Conservation (phyloP, 2,113 vertebrate genomes). For the Pungitius pungitius region DNA sequence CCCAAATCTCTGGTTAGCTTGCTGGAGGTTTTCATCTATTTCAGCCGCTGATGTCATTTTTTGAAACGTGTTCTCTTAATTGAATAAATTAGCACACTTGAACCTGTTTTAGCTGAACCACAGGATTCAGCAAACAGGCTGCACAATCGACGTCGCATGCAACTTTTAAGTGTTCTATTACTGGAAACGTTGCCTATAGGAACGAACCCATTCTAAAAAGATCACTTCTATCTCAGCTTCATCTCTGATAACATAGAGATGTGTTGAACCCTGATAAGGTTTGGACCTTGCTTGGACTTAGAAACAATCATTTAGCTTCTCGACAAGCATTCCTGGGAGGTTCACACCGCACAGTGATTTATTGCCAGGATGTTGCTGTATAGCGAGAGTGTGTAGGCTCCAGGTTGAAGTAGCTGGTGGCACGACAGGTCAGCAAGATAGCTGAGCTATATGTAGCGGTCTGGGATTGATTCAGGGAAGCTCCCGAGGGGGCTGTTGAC, state of each 20-base stretch:
- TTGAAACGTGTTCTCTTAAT: constrained; percentile 5
- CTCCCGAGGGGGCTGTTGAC: constrained; percentile 68
- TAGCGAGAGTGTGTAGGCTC: constrained; percentile 55
- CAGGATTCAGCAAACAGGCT: constrained; percentile 2
- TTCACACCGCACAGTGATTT: constrained; percentile 66
- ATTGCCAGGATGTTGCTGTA: constrained; percentile 67
- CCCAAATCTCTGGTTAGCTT: constrained; percentile 30
- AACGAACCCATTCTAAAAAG: constrained; percentile 30
- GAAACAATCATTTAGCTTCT: constrained; percentile 68
- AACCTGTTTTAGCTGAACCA: constrained; percentile 8
- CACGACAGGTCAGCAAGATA: constrained; percentile 70
- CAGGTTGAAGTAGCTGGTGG: constrained; percentile 69
- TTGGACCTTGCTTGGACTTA: constrained; percentile 77
- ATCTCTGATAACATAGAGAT: constrained; percentile 58
- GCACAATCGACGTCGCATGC: not conserved
- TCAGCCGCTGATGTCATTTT: constrained; percentile 17
- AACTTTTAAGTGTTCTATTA: constrained; percentile 3
- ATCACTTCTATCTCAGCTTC: constrained; percentile 49
- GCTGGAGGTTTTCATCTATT: constrained; percentile 22
- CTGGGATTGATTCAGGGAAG: constrained; percentile 72
- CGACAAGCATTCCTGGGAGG: constrained; percentile 71
- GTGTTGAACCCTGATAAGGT: constrained; percentile 73
- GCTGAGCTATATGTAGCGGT: constrained; percentile 44
- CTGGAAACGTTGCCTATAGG: constrained; percentile 14
- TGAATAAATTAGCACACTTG: constrained; percentile 8